A percentile compares a stretch with the other conserved stretches of the same genome.
Evolutionary conservation across 1,140 invertebrate species (phyloP).

Genomic region (Neotoxoptera formosana): DNA sequence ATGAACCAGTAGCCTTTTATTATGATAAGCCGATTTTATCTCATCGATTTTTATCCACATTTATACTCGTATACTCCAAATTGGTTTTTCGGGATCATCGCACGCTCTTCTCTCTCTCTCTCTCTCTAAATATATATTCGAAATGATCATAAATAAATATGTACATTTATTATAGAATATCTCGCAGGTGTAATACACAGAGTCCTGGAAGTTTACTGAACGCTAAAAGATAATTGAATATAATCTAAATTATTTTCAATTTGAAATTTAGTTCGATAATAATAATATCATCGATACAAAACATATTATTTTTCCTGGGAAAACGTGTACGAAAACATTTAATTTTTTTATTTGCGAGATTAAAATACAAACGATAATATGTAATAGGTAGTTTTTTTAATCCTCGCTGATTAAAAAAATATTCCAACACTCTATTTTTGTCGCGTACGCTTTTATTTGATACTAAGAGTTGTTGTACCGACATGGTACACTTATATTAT

Average conservation of each 20-base stretch:
- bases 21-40: slow-evolving; percentile 56
- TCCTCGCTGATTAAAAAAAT: neutral
- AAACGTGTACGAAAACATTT: neutral
- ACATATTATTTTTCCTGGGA: too few species aligned
- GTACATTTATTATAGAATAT: neutral
- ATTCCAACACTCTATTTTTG: too few species aligned
- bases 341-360: neutral
- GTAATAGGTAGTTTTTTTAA: neutral
- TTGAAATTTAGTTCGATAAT: neutral
- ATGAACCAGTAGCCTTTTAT: slow-evolving; percentile 47
- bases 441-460: neutral
- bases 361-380: too few species aligned
- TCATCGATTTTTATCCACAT: slow-evolving; percentile 32
- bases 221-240: neutral
- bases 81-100: slow-evolving; percentile 54
- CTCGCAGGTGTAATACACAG: neutral
- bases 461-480: neutral
- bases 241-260: neutral
- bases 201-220: neutral
- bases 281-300: neutral
- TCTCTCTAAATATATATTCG: neutral
- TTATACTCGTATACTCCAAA: slow-evolving; percentile 47
- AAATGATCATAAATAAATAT: slow-evolving; percentile 22
- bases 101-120: neutral
- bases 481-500: neutral